Conservation (phyloP, 2,797 vertebrate species). For the Pseudochaenichthys georgianus region DNA sequence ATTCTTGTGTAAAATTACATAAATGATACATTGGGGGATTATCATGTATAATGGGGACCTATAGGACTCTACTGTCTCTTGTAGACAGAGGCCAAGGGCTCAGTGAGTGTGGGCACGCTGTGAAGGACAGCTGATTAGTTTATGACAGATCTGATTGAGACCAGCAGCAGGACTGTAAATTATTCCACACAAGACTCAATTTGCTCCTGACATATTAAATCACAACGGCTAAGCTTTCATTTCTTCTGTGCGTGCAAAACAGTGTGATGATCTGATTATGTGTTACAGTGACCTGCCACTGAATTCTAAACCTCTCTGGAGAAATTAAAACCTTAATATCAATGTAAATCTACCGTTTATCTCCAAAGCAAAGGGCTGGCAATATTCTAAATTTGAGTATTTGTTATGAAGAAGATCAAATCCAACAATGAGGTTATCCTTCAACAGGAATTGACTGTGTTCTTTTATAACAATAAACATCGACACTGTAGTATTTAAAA, state of each 20-base stretch:
- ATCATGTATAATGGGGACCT: neutral
- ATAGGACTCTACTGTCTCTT: neutral
- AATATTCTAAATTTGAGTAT: neutral
- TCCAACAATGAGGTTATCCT: neutral
- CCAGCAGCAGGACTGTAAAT: slow-evolving; percentile 68
- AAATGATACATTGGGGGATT: slow-evolving; percentile 10
- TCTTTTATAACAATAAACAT: neutral
- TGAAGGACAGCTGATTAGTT: slow-evolving; percentile 49
- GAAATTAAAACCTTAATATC: slow-evolving; percentile 58
- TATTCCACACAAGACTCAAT: slow-evolving; percentile 75
- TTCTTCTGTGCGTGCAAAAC: slow-evolving; percentile 43
- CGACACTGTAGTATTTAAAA: slow-evolving; percentile 6
- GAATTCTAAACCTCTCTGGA: slow-evolving; percentile 53
- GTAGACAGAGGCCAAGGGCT: slow-evolving; percentile 9
- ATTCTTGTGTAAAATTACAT: slow-evolving; percentile 4
- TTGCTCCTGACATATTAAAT: slow-evolving; percentile 81
- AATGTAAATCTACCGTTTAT: neutral
- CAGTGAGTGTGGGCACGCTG: slow-evolving; percentile 17
- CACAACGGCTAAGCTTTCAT: slow-evolving; percentile 64
- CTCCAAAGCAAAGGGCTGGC: neutral
- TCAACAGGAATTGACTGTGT: neutral
- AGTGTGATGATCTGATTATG: slow-evolving; percentile 75
- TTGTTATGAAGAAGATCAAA: slow-evolving; percentile 6
- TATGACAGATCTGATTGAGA: slow-evolving; percentile 68
- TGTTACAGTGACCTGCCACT: slow-evolving; percentile 59